These are phyloP conservation scores for Arge pagana DNA, from an alignment of 2,888 invertebrate species.

Conservation along the genomic window DNA sequence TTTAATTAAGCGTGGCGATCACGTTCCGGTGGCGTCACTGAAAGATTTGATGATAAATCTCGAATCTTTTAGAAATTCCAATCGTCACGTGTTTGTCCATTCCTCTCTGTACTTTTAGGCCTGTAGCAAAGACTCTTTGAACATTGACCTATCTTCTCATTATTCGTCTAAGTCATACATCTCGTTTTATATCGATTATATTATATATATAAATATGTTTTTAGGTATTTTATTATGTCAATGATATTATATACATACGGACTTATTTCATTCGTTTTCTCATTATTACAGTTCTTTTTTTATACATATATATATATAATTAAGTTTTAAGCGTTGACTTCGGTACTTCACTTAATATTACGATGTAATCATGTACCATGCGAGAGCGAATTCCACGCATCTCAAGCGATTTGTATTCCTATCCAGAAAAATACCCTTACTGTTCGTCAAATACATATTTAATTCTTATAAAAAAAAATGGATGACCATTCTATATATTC, in stretches of 20 bases:
- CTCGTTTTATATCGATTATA: conserved; percentile 22
- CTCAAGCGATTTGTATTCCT: conserved; percentile 12
- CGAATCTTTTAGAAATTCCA: neutral
- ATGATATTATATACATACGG: too few species aligned
- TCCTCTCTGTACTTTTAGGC: neutral
- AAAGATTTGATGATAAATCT: neutral
- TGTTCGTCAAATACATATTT: conserved; percentile 18
- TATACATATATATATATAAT: conserved; percentile 2
- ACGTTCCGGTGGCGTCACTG: neutral
- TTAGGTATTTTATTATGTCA: conserved; percentile 21
- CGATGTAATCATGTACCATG: conserved; percentile 2
- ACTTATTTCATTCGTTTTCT: conserved; percentile 3
- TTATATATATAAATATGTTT: conserved; percentile 19
- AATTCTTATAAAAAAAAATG: conserved; percentile 7
- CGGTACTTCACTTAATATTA: conserved; percentile 1
- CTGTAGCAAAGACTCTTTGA: neutral
- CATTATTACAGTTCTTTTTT: conserved; percentile 5
- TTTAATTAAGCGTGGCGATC: neutral
- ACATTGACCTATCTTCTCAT: conserved; percentile 11
- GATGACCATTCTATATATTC: too few species aligned
- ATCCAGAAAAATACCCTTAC: conserved; percentile 8
- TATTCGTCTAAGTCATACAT: conserved; percentile 19
- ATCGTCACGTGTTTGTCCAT: neutral
- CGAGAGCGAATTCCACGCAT: neutral
- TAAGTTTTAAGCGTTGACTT: neutral